Evolutionary conservation across 1,140 invertebrate species (phyloP).

Genomic region (Ceratosolen solmsi): DNA sequence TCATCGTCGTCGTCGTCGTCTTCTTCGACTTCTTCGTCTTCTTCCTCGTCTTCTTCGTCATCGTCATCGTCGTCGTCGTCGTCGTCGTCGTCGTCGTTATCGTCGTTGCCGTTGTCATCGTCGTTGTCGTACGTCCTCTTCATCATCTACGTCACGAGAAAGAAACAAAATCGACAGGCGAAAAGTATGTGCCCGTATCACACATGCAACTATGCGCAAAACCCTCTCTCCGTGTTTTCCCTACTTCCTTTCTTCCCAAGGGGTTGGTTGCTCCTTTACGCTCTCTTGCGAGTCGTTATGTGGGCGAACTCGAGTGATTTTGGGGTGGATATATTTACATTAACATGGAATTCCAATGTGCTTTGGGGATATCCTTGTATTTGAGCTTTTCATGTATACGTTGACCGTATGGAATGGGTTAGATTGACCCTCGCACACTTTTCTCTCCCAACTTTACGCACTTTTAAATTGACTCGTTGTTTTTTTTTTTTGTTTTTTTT

Average conservation of each 20-base stretch:
- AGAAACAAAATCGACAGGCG: conserved; percentile 14
- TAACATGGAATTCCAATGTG: conserved; percentile 42
- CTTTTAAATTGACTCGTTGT: not conserved
- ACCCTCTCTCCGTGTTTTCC: not conserved
- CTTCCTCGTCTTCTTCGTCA: not conserved
- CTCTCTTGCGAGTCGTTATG: conserved; percentile 35
- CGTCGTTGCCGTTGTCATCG: not conserved
- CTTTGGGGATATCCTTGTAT: not conserved
- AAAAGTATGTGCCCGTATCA: conserved; percentile 18
- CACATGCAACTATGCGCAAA: not conserved
- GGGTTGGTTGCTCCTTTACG: conserved; percentile 29
- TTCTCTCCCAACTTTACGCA: not conserved
- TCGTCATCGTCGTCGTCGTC: not conserved
- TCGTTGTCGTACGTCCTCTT: not conserved
- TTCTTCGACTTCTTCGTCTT: not conserved
- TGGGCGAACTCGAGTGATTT: conserved; percentile 41
- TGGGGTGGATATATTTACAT: conserved; percentile 45
- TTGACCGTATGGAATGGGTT: not conserved
- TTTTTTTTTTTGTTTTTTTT: too few relatives aligned
- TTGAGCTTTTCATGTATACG: not conserved
- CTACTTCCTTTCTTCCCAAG: not conserved
- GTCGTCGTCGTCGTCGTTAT: not conserved
- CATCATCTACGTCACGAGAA: not conserved
- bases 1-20: not conserved
- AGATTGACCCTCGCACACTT: conserved; percentile 18